These are phyloP conservation scores for Lanistes nyassanus DNA, from an alignment of 1,140 invertebrate species.

Conservation along the genomic window DNA sequence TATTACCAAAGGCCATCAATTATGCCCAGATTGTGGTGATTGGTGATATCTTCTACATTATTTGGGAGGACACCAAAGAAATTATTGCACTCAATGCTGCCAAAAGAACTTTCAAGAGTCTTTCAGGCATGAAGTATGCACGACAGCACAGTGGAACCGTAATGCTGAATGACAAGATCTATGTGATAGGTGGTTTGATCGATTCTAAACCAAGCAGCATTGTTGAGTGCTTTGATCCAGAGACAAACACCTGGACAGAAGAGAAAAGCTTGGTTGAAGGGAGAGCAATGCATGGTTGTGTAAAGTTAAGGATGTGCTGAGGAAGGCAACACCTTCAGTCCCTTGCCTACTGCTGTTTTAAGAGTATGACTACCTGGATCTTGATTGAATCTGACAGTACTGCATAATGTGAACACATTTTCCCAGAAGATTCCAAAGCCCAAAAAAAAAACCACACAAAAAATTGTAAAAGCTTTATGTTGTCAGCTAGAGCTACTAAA, in stretches of 20 bases:
- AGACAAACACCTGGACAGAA: conserved; percentile 78
- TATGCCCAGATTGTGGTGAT: conserved; percentile 61
- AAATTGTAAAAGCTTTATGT: no score
- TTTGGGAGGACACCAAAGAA: conserved; percentile 64
- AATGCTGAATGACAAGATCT: conserved; percentile 82
- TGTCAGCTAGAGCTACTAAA: no score
- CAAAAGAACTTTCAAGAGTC: conserved; percentile 59
- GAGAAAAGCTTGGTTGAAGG: conserved; percentile 52
- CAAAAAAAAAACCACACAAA: no score
- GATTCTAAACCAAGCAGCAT: conserved; percentile 67
- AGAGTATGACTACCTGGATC: neutral
- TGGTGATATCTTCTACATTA: conserved; percentile 61
- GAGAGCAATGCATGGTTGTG: conserved; percentile 59
- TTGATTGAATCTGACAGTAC: no score
- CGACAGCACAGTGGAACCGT: conserved; percentile 73
- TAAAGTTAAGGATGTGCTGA: conserved; percentile 55
- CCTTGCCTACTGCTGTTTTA: neutral
- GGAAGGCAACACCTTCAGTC: no score
- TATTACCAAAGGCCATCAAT: conserved; percentile 60
- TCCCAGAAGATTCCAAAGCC: no score
- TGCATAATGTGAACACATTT: neutral
- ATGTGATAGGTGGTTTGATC: conserved; percentile 83
- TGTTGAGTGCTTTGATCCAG: conserved; percentile 85
- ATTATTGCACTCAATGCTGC: conserved; percentile 62
- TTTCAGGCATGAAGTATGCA: conserved; percentile 51